Base-by-base conservation (phyloP, 2,113 vertebrate species). In the Suricata suricatta region DNA sequence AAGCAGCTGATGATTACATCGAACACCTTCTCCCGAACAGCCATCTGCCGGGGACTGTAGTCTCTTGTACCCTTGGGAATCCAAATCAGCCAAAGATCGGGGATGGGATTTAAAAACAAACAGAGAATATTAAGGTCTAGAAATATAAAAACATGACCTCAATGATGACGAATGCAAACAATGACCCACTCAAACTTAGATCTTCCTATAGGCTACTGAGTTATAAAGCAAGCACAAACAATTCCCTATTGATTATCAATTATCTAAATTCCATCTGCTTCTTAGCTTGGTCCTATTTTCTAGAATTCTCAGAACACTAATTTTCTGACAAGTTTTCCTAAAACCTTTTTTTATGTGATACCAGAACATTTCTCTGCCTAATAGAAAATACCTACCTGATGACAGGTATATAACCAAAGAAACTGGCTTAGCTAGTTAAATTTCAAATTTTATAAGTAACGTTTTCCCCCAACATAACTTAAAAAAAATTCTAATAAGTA, bases 31-130 rank as follows among this genome's bases (percentile, higher is more conserved):
- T 99, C 99, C n/a, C 99, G 99, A 98, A 99, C 99, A 90, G 99
- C 99, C 99, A 99, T 99, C 96, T 99, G 99, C 97, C 99, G 99
- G 38, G 99, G 99, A 98, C 99, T 99, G 63, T 99, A 99, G 98
- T 99, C 99, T 98, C 99, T 99, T 0, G 99, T 99, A 96, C 99
- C 99, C 99, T 99, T 97, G 33, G 76, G 76, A 98, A 38, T 88
- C 47, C 92, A 97, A 95, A 93, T 90, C 76, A 83, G 50, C 54
- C 93, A 92, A 82, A 94, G 63, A 89, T 5, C 93, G 93, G 60
- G 64, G 25, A 87, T 84, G 68, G 19, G n/a, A 87, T 96, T 97
- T 93, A 93, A 98, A 96, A 92, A 74, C 15, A 94, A 31, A 82
- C 25, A 54, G 92, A 72, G 77, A 94, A 94, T 12, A 97, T 2